Base-by-base conservation (phyloP, 2,113 vertebrate genomes). In the Brienomyrus brachyistius region DNA sequence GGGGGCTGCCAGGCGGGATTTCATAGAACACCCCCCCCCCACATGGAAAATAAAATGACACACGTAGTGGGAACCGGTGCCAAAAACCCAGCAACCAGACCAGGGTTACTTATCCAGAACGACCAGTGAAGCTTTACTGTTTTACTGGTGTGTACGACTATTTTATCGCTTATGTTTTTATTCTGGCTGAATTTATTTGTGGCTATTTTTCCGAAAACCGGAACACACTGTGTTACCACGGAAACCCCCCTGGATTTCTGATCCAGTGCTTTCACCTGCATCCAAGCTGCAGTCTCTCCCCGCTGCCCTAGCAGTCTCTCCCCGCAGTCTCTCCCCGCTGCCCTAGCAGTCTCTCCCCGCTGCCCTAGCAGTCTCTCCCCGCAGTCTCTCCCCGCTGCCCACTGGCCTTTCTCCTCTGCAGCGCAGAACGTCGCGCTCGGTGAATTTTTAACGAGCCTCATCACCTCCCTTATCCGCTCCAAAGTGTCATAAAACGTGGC, bases 1-100 rank as follows among this genome's bases (percentile, higher is more conserved):
- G 91, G 93, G 91, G 94, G 91, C 92, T 56, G 23, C 17, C 85
- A 23, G 48, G 85, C 27, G 3, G 27, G 9, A 56, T 10, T 19
- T 50, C 51, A 40, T 31, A 27, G 35, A 47, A 4, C 23, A 47
- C 19, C 19, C 40, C 43, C 43, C 40, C 45, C n/a, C 40, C 21
- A 80, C 19, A 80, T 6, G 1, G 74, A 80, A 40, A 43, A 19
- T 80, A 43, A 40, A 80, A 19, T 1, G 74, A 80, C 35, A n/a
- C 35, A 80, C 35, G 17, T 17, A 80, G 35, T 13, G 5, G 27
- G 17, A 19, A 80, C 15, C 0, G 2, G 40, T 3, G 4, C 74
- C 15, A 19, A 43, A 40, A 5, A 77, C 4, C 23, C 59, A 52
- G 51, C 51, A 15, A 10, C 51, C 51, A 62, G 59, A 21, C 5